These are phyloP conservation scores for Streptopelia turtur DNA, from an alignment of 2,797 vertebrate genomes.

Conservation along the genomic window DNA sequence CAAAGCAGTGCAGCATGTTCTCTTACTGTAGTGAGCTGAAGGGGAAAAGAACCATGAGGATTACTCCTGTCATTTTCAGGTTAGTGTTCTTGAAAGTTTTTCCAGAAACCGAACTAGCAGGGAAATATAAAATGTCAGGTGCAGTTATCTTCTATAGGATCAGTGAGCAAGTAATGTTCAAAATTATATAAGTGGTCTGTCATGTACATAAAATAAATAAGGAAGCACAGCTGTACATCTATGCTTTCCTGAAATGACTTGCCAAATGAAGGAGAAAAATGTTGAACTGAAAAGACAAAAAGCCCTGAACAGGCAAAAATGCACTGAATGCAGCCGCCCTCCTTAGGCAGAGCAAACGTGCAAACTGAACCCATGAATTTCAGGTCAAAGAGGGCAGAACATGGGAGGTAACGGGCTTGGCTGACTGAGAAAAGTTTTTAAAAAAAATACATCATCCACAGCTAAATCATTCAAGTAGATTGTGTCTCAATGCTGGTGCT, in stretches of 20 bases:
- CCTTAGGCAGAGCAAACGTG: background rate
- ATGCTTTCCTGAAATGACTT: background rate
- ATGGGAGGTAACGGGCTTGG: background rate
- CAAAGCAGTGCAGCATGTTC: constrained; percentile 4
- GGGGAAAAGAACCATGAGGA: background rate
- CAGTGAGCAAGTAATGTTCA: constrained; percentile 35
- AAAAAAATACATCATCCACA: background rate
- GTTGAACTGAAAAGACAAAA: background rate
- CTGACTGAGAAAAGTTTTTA: background rate
- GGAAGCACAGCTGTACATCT: background rate
- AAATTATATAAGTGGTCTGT: constrained; percentile 12
- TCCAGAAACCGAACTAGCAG: background rate
- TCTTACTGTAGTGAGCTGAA: background rate
- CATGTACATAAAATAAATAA: constrained; percentile 4
- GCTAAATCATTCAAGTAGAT: background rate
- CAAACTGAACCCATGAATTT: background rate
- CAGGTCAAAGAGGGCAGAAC: background rate
- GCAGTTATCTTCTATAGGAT: constrained; percentile 38
- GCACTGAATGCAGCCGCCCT: background rate
- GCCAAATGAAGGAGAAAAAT: constrained; percentile 29
- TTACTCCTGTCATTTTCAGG: background rate
- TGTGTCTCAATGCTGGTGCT: background rate
- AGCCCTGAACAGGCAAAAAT: background rate
- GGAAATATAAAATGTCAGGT: constrained; percentile 35
- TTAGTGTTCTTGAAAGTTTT: background rate